Conservation (phyloP, 1,140 invertebrate genomes). For the Akabosia matsudoensis region DNA sequence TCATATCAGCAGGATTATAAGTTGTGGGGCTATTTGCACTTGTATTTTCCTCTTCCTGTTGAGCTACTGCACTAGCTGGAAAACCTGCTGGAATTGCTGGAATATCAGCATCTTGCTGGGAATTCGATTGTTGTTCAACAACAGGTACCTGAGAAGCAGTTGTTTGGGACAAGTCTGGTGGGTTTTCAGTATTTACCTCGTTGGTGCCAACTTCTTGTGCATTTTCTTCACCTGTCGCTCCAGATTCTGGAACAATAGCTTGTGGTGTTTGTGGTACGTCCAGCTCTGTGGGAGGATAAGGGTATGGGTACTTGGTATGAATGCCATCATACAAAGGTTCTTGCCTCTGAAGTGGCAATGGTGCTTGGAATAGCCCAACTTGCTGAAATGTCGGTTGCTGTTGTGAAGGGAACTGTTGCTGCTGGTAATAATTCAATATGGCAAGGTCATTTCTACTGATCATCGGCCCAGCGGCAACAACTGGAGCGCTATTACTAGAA, state of each 20-base stretch:
- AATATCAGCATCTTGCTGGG: no score
- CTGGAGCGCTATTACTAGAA: not conserved
- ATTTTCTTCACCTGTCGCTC: not conserved
- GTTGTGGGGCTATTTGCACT: not conserved
- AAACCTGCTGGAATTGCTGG: not conserved
- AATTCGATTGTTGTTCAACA: no score
- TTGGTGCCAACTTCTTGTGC: not conserved
- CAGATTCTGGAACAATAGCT: not conserved
- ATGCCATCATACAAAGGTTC: not conserved
- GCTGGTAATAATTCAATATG: constrained; percentile 10
- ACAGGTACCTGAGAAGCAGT: no score
- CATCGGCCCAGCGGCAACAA: not conserved
- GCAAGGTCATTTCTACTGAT: not conserved
- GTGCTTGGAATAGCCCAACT: not conserved
- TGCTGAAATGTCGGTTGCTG: not conserved
- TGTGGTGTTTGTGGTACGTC: not conserved
- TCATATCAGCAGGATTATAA: not conserved
- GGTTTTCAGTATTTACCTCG: not conserved
- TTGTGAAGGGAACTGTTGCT: not conserved
- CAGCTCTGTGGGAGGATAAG: not conserved
- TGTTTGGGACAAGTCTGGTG: not conserved
- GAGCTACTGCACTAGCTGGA: not conserved
- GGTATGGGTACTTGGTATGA: constrained; percentile 5
- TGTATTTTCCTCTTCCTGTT: not conserved
- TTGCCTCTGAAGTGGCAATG: not conserved